These are phyloP conservation scores for Latrodectus elegans DNA, from an alignment of 2,888 invertebrate genomes.

Conservation along the genomic window DNA sequence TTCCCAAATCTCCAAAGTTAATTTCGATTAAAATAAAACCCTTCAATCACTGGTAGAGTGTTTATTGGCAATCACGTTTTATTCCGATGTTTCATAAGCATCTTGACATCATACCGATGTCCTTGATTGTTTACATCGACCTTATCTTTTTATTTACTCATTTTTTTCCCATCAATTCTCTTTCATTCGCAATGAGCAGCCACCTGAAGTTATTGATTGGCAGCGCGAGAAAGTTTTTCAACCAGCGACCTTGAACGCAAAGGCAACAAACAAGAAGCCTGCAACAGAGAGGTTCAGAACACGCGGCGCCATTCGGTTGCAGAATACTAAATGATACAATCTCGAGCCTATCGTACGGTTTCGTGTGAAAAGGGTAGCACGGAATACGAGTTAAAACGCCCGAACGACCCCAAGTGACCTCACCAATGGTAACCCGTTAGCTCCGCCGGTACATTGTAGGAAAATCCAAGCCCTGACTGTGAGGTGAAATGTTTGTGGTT, in stretches of 20 bases:
- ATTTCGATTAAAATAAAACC: too few species aligned
- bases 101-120: too few species aligned
- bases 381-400: conserved; percentile 31
- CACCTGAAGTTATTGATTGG: conserved; percentile 12
- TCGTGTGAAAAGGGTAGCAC: conserved; percentile 45
- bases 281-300: not conserved
- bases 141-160: too few species aligned
- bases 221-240: conserved; percentile 18
- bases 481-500: conserved; percentile 33
- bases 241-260: conserved; percentile 12
- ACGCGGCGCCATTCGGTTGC: not conserved
- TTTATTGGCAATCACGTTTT: too few species aligned
- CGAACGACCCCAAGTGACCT: conserved; percentile 54
- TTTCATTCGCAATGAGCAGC: not conserved
- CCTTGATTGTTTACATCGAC: too few species aligned
- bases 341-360: not conserved
- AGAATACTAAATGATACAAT: conserved; percentile 31
- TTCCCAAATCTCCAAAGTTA: too few species aligned
- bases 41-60: too few species aligned
- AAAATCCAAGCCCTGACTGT: conserved; percentile 5
- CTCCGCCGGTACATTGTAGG: conserved; percentile 25
- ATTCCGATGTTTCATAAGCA: too few species aligned
- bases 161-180: not conserved
- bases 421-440: conserved; percentile 44
- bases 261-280: not conserved